phyloP scores from a whole-genome alignment of 2,797 vertebrate species.

The Tenualosa ilisha region DNA sequence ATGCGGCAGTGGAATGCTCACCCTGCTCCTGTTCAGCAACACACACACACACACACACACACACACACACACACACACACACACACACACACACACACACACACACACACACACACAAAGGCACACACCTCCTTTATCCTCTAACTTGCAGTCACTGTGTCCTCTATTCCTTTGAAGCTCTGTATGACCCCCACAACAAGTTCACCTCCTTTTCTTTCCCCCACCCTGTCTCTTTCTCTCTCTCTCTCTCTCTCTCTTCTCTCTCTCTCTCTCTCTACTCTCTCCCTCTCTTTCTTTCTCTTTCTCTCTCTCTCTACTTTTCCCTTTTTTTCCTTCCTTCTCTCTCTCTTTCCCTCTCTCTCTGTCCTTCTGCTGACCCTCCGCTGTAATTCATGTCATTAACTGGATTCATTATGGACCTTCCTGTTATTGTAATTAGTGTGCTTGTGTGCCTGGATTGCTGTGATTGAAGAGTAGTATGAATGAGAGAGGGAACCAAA shows the following conservation, averaged over 20 bases:
- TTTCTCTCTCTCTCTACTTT: background rate
- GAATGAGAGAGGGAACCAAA: background rate
- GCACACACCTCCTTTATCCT: background rate
- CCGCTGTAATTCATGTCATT: constrained; percentile 58
- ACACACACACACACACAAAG: background rate
- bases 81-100: background rate
- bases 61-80: constrained; percentile 10
- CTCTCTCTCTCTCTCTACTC: constrained; percentile 30
- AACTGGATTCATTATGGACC: constrained; percentile 68
- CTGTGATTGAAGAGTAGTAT: background rate
- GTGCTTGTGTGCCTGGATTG: background rate
- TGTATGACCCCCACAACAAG: background rate
- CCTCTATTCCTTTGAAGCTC: constrained; percentile 16
- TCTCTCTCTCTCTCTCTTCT: background rate
- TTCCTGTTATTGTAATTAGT: constrained; percentile 38
- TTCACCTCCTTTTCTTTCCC: background rate
- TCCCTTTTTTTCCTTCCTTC: background rate
- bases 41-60: constrained; percentile 14
- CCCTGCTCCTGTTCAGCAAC: background rate
- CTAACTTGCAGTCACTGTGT: background rate
- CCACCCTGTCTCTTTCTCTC: constrained; percentile 27
- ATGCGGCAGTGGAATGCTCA: background rate
- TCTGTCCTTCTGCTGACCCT: constrained; percentile 42
- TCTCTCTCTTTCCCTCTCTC: background rate
- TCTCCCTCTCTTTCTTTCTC: background rate